Conservation (phyloP, 2,797 vertebrate species). For the Paratrypauchen microcephalus region DNA sequence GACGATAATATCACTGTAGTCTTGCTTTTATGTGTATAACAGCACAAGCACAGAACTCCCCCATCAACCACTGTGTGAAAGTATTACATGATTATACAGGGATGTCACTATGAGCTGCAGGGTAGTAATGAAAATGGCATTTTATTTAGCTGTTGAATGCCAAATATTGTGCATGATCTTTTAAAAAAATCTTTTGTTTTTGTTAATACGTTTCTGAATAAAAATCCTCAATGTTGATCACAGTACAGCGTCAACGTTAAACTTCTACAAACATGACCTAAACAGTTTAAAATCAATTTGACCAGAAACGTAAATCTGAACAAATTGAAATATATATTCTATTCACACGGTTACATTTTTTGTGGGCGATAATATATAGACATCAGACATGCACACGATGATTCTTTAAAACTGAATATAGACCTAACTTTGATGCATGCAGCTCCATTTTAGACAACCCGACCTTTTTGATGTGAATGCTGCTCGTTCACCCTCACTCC, state of each 20-base stretch:
- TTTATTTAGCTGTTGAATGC: constrained; percentile 27
- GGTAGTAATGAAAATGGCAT: constrained; percentile 28
- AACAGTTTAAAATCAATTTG: background rate
- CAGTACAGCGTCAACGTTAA: background rate
- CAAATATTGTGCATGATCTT: constrained; percentile 37
- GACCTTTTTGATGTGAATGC: constrained; percentile 35
- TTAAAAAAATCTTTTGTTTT: background rate
- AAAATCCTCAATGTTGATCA: background rate
- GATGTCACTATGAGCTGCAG: constrained; percentile 24
- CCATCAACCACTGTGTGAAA: too few species aligned
- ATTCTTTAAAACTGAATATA: background rate
- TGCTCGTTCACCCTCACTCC: constrained; percentile 14
- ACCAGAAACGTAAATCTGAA: background rate
- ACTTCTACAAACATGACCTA: background rate
- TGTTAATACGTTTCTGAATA: background rate
- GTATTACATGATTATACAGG: background rate
- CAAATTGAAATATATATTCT: background rate
- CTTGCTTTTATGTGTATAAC: constrained; percentile 27
- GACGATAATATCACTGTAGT: constrained; percentile 12
- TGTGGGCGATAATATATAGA: background rate
- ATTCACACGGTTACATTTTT: too few species aligned
- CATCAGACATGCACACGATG: background rate
- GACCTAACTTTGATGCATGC: background rate
- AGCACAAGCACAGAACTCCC: background rate
- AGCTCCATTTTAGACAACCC: background rate